Conservation (phyloP, 2,797 vertebrate genomes). For the Sebastes nivosus region DNA sequence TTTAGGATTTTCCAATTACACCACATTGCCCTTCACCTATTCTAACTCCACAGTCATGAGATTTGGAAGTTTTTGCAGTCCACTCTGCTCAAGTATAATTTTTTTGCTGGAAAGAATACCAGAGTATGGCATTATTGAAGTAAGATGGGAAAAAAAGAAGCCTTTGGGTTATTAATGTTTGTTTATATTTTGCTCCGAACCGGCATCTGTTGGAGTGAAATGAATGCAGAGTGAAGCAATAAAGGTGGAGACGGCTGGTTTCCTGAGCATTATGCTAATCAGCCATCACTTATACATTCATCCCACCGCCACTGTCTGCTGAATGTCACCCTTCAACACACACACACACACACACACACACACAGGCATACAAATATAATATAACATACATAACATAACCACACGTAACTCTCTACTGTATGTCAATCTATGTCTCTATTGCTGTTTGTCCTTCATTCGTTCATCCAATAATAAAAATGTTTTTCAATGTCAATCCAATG, state of each 20-base stretch:
- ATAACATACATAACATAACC: not conserved
- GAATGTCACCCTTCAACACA: conserved; percentile 48
- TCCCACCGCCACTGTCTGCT: conserved; percentile 54
- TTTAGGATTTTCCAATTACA: not conserved
- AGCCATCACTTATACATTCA: conserved; percentile 71
- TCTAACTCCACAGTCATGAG: not conserved
- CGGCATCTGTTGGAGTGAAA: conserved; percentile 59
- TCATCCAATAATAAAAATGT: not conserved
- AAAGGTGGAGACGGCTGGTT: conserved; percentile 63
- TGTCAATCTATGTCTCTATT: not conserved
- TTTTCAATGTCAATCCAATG: not conserved
- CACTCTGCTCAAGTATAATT: conserved; percentile 25
- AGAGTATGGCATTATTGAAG: conserved; percentile 62
- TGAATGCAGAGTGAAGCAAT: conserved; percentile 76
- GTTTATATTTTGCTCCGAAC: conserved; percentile 69
- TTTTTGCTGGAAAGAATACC: conserved; percentile 50
- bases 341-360: not conserved
- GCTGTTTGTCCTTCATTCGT: not conserved
- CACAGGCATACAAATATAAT: not conserved
- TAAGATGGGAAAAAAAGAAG: conserved; percentile 35
- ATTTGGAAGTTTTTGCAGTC: conserved; percentile 20
- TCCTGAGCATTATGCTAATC: conserved; percentile 72
- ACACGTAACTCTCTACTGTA: not conserved
- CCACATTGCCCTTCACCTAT: not conserved
- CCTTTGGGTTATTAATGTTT: conserved; percentile 73